Conservation (phyloP, 2,888 invertebrate species). For the Drosophila testacea region DNA sequence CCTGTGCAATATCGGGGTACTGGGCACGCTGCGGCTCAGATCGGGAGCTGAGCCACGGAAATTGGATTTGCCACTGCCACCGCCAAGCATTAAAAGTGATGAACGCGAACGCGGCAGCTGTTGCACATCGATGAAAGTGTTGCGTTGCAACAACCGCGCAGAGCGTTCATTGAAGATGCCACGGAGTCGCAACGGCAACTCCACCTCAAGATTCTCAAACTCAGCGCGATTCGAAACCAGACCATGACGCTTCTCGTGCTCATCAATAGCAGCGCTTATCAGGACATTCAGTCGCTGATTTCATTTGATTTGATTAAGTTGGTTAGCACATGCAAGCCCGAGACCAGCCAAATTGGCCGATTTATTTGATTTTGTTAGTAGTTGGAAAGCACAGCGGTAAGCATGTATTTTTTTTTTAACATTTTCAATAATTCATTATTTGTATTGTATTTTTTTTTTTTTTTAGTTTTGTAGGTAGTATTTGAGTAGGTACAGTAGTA, state of each 20-base stretch:
- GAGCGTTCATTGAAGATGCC: slow-evolving; percentile 75
- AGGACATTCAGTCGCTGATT: slow-evolving; percentile 71
- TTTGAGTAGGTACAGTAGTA: slow-evolving; percentile 70
- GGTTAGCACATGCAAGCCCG: slow-evolving; percentile 71
- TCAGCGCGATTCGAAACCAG: slow-evolving; percentile 69
- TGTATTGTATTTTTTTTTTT: slow-evolving; percentile 38
- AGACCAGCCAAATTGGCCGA: slow-evolving; percentile 47
- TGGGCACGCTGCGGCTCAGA: slow-evolving; percentile 84
- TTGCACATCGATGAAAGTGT: slow-evolving; percentile 86
- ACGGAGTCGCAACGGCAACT: slow-evolving; percentile 82
- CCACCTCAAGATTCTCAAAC: slow-evolving; percentile 81
- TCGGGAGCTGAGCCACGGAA: slow-evolving; percentile 84
- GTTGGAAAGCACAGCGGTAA: slow-evolving; percentile 73
- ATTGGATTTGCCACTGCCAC: slow-evolving; percentile 51
- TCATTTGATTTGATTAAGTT: slow-evolving; percentile 29
- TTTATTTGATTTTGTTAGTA: slow-evolving; percentile 64
- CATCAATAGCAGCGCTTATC: slow-evolving; percentile 69
- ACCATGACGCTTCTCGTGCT: slow-evolving; percentile 66
- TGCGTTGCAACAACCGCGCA: slow-evolving; percentile 78
- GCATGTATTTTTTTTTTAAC: slow-evolving; percentile 47
- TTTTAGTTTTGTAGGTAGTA: slow-evolving; percentile 68
- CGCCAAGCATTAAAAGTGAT: slow-evolving; percentile 85
- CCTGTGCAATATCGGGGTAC: slow-evolving; percentile 81
- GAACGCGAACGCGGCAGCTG: slow-evolving; percentile 87
- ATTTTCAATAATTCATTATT: slow-evolving; percentile 45